These are phyloP conservation scores for Ctenopoma multispine DNA, from an alignment of 2,797 vertebrate genomes.

Conservation along the genomic window DNA sequence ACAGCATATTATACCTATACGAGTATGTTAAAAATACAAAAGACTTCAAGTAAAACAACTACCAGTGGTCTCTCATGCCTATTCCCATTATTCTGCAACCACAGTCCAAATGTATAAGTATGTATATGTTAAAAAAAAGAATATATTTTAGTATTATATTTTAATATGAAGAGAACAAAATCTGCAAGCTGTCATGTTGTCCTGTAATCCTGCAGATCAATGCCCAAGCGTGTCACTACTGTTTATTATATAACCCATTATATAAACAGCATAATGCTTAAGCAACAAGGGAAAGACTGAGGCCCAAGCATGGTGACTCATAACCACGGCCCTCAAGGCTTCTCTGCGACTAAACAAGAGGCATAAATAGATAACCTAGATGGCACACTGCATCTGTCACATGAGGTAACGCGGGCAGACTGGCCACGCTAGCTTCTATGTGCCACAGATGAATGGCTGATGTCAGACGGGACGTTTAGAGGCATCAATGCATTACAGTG, in stretches of 20 bases:
- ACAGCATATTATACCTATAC: no score
- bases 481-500: conserved; percentile 35
- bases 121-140: background rate
- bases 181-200: background rate
- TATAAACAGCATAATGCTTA: background rate
- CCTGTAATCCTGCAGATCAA: background rate
- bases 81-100: background rate
- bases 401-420: conserved; percentile 39
- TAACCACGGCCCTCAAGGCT: conserved; percentile 13
- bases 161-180: background rate
- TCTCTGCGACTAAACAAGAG: conserved; percentile 32
- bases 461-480: conserved; percentile 63
- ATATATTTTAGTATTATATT: no score
- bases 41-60: no score
- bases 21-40: no score
- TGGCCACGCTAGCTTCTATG: conserved; percentile 24
- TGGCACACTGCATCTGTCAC: conserved; percentile 36
- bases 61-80: no score
- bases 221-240: background rate
- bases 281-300: conserved; percentile 12
- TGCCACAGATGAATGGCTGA: conserved; percentile 22
- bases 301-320: conserved; percentile 47
- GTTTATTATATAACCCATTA: conserved; percentile 3
- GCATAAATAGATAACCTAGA: conserved; percentile 60
- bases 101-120: background rate